Evolutionary conservation across 2,797 vertebrate genomes (phyloP).

Genomic region (Sebastes kiyomatsui): DNA sequence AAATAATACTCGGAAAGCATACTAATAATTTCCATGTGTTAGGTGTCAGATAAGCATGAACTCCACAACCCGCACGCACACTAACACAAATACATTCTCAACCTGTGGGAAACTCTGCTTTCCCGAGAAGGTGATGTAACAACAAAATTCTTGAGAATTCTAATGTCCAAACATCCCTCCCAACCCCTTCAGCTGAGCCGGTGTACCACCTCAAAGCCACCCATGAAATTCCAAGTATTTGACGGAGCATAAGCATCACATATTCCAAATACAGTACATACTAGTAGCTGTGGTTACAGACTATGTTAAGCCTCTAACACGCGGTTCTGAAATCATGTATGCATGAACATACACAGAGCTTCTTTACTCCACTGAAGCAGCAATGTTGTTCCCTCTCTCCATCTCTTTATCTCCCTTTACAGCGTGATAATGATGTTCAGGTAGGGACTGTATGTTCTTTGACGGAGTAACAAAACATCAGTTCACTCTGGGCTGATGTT

Average conservation of each 20-base stretch:
- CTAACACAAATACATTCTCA: background rate
- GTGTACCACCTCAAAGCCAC: constrained; percentile 39
- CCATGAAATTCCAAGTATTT: constrained; percentile 57
- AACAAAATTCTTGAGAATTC: constrained; percentile 33
- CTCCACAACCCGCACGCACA: background rate
- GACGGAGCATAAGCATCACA: constrained; percentile 41
- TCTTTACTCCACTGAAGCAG: constrained; percentile 14
- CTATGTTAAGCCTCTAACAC: constrained; percentile 35
- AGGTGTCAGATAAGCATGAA: constrained; percentile 1
- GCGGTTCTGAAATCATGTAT: constrained; percentile 3
- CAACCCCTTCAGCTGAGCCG: background rate
- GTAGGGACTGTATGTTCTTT: background rate
- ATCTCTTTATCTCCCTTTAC: background rate
- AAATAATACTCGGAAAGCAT: background rate
- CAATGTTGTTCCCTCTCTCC: background rate
- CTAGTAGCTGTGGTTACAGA: constrained; percentile 14
- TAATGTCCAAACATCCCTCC: constrained; percentile 37
- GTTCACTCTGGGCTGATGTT: background rate
- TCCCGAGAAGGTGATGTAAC: constrained; percentile 47
- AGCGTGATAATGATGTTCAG: background rate
- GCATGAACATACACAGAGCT: constrained; percentile 9
- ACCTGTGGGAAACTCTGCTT: constrained; percentile 43
- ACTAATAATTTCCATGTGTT: background rate
- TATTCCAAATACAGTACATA: constrained; percentile 47
- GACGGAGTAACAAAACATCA: background rate